These are phyloP conservation scores for Pungitius pungitius DNA, from an alignment of 2,113 vertebrate genomes.

Conservation along the genomic window DNA sequence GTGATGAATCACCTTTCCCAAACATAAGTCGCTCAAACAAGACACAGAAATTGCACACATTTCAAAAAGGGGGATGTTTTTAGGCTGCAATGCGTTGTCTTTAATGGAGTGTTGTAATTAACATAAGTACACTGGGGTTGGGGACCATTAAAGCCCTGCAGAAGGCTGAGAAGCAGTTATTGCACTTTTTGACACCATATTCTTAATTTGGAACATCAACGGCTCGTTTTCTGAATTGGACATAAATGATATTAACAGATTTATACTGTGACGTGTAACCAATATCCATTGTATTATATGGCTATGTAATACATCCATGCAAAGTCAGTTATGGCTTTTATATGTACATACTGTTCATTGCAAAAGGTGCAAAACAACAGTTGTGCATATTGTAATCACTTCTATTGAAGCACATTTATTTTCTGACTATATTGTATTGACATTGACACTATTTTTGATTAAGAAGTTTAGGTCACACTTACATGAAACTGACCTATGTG, in stretches of 20 bases:
- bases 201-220: constrained; percentile 53
- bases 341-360: constrained; percentile 36
- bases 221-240: background rate
- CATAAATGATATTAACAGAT: constrained; percentile 22
- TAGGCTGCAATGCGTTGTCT: constrained; percentile 29
- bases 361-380: constrained; percentile 38
- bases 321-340: constrained; percentile 65
- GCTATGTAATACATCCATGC: constrained; percentile 59
- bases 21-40: background rate
- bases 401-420: constrained; percentile 49
- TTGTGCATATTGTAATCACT: constrained; percentile 20
- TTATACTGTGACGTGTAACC: constrained; percentile 45
- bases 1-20: background rate
- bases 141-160: constrained; percentile 32
- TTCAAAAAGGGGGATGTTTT: constrained; percentile 36
- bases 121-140: constrained; percentile 40
- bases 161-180: constrained; percentile 59
- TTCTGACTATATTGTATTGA: constrained; percentile 18
- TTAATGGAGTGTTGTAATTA: constrained; percentile 66
- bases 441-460: constrained; percentile 32
- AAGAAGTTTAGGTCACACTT: constrained; percentile 3
- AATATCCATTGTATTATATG: constrained; percentile 50
- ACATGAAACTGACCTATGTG: constrained; percentile 15
- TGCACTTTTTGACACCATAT: constrained; percentile 57
- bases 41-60: constrained; percentile 37